Percentiles rank a stretch among this genome's conserved stretches.
phyloP scores from a whole-genome alignment of 35 echinoderm and acorn worm species.

The Anneissia japonica region DNA sequence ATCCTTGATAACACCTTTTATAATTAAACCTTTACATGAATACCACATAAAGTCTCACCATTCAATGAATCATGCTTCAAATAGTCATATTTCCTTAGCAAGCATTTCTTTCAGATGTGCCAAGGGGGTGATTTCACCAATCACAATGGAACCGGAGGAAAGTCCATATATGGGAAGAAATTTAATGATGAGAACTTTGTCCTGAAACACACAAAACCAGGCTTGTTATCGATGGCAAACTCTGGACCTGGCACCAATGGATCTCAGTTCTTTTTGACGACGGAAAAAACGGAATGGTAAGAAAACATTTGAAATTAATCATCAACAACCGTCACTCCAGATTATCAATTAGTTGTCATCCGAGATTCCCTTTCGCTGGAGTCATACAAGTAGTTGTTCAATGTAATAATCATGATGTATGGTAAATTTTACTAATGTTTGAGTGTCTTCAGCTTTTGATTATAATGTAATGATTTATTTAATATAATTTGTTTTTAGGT shows the following conservation, averaged over 20 bases:
- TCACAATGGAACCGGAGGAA: slow-evolving; percentile 96
- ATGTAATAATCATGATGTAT: too few species aligned
- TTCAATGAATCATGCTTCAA: not conserved
- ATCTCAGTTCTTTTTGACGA: slow-evolving; percentile 93
- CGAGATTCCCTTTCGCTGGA: too few species aligned
- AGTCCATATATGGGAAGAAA: slow-evolving; percentile 96
- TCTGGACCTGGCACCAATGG: slow-evolving; percentile 92
- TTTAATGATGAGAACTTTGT: slow-evolving; percentile 99
- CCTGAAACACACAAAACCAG: slow-evolving; percentile 85
- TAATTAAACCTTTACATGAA: not conserved
- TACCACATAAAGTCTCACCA: not conserved
- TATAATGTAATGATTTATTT: too few species aligned
- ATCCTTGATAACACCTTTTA: slow-evolving; percentile 51
- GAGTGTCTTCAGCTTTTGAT: too few species aligned
- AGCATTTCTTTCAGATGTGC: slow-evolving; percentile 60
- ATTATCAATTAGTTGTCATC: too few species aligned
- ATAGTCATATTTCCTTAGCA: not conserved
- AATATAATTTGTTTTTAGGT: too few species aligned
- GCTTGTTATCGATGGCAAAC: slow-evolving; percentile 89
- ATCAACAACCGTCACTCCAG: too few species aligned
- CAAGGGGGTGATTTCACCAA: slow-evolving; percentile 98
- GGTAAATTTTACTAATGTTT: too few species aligned
- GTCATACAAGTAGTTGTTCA: too few species aligned
- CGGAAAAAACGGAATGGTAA: slow-evolving; percentile 94
- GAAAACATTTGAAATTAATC: too few species aligned